Conservation (phyloP, 1,140 invertebrate genomes). For the Maconellicoccus hirsutus region DNA sequence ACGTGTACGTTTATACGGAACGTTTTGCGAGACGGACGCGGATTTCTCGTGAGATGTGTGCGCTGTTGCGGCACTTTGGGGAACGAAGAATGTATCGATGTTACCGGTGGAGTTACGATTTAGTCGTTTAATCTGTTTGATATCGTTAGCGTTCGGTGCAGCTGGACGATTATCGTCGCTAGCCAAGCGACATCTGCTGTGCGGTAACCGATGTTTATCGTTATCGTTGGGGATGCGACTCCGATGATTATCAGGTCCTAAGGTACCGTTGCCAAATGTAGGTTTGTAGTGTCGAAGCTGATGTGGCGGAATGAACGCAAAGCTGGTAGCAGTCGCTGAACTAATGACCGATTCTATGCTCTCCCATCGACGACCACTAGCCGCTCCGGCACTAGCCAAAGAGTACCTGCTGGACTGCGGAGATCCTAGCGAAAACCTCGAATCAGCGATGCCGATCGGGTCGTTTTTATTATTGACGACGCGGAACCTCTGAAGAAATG, state of each 20-base stretch:
- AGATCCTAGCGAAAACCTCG: no score
- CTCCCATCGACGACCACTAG: slow-evolving; percentile 31
- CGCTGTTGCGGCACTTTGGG: slow-evolving; percentile 25
- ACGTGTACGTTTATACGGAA: slow-evolving; percentile 37
- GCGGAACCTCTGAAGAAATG: not conserved
- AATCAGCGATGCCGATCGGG: not conserved
- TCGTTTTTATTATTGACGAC: not conserved
- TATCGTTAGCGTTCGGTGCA: not conserved
- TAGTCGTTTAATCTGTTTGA: not conserved
- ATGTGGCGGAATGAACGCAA: slow-evolving; percentile 49
- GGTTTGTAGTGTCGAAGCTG: slow-evolving; percentile 35
- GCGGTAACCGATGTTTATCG: not conserved
- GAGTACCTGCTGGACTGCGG: not conserved
- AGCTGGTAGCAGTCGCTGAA: slow-evolving; percentile 55
- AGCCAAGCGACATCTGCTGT: slow-evolving; percentile 29
- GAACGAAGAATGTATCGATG: not conserved
- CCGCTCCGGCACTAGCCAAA: not conserved
- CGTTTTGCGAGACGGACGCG: slow-evolving; percentile 39
- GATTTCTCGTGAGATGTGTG: no score
- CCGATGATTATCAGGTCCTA: not conserved
- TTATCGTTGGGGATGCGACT: not conserved
- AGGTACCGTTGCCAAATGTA: not conserved
- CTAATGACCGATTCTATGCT: slow-evolving; percentile 49
- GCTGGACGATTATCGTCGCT: not conserved
- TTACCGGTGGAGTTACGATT: not conserved